Conservation (phyloP, 2,113 vertebrate species). For the Paramormyrops kingsleyae region DNA sequence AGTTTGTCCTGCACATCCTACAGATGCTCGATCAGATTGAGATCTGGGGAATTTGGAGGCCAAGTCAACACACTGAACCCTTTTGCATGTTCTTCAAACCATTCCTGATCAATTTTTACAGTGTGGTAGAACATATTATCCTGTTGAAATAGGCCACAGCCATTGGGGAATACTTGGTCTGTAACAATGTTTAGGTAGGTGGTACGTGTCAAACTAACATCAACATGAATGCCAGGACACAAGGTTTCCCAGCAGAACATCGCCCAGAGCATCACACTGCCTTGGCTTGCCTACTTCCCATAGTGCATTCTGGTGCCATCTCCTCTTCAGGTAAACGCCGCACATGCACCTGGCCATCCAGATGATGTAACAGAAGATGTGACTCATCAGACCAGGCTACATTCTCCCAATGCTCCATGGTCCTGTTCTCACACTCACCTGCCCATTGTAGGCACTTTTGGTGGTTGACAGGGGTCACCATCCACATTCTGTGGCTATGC, state of each 20-base stretch:
- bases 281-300: neutral
- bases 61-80: neutral
- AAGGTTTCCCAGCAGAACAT: neutral
- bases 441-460: neutral
- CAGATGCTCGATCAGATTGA: neutral
- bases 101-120: neutral
- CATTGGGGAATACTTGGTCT: neutral
- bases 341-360: neutral
- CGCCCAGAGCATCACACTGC: neutral
- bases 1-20: neutral
- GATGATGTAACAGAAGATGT: neutral
- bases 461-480: neutral
- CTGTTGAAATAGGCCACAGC: neutral
- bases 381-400: neutral
- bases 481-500: neutral
- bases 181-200: neutral
- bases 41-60: neutral
- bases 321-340: neutral
- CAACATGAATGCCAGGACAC: neutral
- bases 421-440: neutral
- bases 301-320: neutral
- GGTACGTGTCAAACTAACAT: neutral
- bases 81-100: neutral
- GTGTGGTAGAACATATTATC: neutral
- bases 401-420: neutral